These are phyloP conservation scores for Nycticryphes semicollaris DNA, from an alignment of 2,113 vertebrate genomes.

Conservation along the genomic window DNA sequence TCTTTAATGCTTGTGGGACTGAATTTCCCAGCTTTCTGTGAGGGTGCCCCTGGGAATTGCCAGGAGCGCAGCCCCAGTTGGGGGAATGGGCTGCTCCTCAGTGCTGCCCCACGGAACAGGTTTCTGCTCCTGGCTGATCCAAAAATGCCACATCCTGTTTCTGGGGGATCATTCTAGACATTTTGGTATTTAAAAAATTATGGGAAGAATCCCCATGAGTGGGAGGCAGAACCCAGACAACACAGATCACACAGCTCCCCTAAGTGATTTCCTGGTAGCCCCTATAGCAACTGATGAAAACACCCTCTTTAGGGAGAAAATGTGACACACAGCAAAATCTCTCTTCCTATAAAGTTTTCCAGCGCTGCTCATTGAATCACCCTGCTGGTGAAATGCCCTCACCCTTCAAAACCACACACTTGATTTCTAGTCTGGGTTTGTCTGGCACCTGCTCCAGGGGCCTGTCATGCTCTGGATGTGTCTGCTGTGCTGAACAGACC, in stretches of 20 bases:
- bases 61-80: rapidly evolving
- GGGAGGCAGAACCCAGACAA: background rate
- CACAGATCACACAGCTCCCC: rapidly evolving
- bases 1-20: background rate
- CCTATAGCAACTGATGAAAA: background rate
- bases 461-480: background rate
- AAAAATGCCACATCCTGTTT: rapidly evolving
- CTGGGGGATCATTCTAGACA: background rate
- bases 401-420: rapidly evolving
- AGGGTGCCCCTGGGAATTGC: rapidly evolving
- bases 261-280: rapidly evolving
- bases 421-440: background rate
- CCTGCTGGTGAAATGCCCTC: rapidly evolving
- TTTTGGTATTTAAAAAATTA: background rate
- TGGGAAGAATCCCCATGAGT: background rate
- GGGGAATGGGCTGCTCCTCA: rapidly evolving
- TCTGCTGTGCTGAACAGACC: rapidly evolving
- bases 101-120: no score
- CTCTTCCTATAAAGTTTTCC: background rate
- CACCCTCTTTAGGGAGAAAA: background rate
- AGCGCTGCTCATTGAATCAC: no score
- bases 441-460: background rate
- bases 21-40: background rate
- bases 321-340: no score
- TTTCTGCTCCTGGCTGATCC: background rate